Conservation (phyloP, 2,797 vertebrate genomes). For the Spinus pinus region DNA sequence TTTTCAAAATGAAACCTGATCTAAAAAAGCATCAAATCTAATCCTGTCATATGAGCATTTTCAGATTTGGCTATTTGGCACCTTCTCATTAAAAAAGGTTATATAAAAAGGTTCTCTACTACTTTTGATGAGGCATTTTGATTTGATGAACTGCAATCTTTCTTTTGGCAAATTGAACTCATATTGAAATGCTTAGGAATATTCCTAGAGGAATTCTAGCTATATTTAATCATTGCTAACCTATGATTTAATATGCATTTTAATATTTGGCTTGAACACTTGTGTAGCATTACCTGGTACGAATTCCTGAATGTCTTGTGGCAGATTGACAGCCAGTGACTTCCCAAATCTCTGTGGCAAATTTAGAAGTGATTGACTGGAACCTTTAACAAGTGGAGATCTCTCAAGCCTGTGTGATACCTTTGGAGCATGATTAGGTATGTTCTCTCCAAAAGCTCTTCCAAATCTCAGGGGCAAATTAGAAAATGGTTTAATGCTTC, state of each 20-base stretch:
- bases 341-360: constrained; percentile 64
- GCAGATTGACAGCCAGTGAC: not conserved
- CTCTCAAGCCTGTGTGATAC: constrained; percentile 68
- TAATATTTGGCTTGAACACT: not conserved
- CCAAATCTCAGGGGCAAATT: constrained; percentile 75
- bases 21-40: not conserved
- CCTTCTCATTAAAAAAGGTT: not conserved
- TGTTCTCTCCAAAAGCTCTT: constrained; percentile 53
- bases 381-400: constrained; percentile 27
- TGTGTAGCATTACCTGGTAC: constrained; percentile 40
- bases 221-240: not conserved
- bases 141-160: not conserved
- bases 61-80: not conserved
- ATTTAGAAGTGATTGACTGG: constrained; percentile 41
- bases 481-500: constrained; percentile 46
- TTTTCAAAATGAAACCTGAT: not conserved
- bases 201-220: not conserved
- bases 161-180: not conserved
- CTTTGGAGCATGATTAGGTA: not conserved
- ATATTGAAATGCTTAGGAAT: not conserved
- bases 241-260: not conserved
- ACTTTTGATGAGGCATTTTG: not conserved
- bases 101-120: not conserved
- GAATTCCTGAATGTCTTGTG: constrained; percentile 30
- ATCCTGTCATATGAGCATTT: not conserved